These are phyloP conservation scores for Ptilodon capucinus DNA, from an alignment of 2,888 invertebrate genomes.

Conservation along the genomic window DNA sequence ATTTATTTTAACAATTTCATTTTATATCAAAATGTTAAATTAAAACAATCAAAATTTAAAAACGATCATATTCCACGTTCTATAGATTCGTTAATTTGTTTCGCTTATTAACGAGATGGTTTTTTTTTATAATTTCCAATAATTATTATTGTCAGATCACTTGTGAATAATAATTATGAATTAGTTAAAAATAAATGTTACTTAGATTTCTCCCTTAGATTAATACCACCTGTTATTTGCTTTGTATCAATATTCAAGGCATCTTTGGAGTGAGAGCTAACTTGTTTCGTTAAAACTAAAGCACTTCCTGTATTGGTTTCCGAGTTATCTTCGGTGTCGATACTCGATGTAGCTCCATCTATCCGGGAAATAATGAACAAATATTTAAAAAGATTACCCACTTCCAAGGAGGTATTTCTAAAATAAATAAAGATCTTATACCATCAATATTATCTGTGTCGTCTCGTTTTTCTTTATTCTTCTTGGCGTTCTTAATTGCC, in stretches of 20 bases:
- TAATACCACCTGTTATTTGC: neutral
- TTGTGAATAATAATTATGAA: neutral
- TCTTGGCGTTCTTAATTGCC: conserved; percentile 63
- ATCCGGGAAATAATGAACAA: neutral
- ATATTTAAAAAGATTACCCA: too few species aligned
- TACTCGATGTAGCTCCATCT: neutral
- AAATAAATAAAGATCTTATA: conserved; percentile 3
- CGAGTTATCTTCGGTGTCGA: neutral
- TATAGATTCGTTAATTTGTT: too few species aligned
- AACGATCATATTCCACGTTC: too few species aligned
- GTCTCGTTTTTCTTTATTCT: conserved; percentile 45
- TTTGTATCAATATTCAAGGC: neutral
- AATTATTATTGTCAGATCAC: neutral
- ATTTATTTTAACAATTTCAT: neutral
- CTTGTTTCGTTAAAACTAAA: neutral
- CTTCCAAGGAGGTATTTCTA: too few species aligned
- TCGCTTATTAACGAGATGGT: too few species aligned
- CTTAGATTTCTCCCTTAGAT: neutral
- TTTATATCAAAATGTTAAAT: neutral
- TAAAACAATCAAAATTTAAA: neutral
- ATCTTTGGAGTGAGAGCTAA: neutral
- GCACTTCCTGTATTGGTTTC: neutral
- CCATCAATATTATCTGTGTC: conserved; percentile 15
- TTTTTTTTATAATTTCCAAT: neutral
- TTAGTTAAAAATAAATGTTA: neutral